phyloP scores from a whole-genome alignment of 2,113 vertebrate species.

The Lynx canadensis region DNA sequence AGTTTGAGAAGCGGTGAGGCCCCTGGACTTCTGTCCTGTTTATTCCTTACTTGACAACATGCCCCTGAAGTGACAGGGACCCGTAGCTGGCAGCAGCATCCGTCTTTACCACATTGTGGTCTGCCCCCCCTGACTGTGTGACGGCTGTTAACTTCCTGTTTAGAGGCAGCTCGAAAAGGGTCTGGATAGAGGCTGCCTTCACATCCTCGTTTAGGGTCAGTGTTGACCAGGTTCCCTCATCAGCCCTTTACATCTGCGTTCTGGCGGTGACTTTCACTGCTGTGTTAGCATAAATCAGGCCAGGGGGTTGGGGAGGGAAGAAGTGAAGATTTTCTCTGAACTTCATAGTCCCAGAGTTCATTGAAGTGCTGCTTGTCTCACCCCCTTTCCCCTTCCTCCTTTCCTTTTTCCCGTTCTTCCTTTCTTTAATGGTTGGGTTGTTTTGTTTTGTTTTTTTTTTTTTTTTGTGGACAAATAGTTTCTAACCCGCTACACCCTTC shows the following conservation, averaged over 20 bases:
- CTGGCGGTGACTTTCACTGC: neutral
- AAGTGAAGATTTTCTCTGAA: neutral
- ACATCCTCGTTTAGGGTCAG: constrained; percentile 22
- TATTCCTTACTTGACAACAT: constrained; percentile 52
- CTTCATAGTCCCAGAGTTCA: neutral
- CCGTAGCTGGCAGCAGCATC: constrained; percentile 73
- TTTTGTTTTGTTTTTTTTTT: neutral
- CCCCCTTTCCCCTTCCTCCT: too few relatives aligned
- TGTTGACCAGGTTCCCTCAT: constrained; percentile 3
- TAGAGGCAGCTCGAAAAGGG: neutral
- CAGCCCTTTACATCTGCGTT: neutral
- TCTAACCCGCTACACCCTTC: rapidly evolving
- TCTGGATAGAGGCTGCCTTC: constrained; percentile 36
- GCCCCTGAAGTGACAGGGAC: constrained; percentile 63
- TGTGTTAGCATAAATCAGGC: constrained; percentile 10
- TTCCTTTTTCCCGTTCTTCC: too few relatives aligned
- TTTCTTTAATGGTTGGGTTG: too few relatives aligned
- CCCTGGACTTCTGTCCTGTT: constrained; percentile 5
- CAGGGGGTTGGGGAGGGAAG: neutral
- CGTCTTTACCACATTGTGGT: constrained; percentile 76
- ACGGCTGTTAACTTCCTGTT: constrained; percentile 78
- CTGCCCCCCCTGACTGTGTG: constrained; percentile 49
- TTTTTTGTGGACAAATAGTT: neutral
- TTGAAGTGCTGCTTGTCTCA: constrained; percentile 14
- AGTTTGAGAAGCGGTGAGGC: constrained; percentile 55